Percentiles rank a stretch among this genome's conserved stretches.
Evolutionary conservation across 2,113 vertebrate genomes (phyloP).

Genomic region (Muscicapa adusta): DNA sequence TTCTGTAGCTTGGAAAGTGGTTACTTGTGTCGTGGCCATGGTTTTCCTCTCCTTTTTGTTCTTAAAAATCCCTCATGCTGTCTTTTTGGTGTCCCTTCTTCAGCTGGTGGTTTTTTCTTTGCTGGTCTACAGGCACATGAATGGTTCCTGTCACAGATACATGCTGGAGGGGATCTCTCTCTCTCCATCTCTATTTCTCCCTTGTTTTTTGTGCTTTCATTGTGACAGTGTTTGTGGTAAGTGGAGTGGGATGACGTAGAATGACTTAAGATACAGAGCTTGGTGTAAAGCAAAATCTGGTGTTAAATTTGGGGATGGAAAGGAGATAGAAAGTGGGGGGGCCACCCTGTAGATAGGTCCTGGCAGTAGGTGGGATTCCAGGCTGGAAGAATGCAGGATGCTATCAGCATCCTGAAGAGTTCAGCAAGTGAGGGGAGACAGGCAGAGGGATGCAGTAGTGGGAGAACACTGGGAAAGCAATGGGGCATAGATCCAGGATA

Average conservation of each 20-base stretch:
- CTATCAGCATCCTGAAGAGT: background rate
- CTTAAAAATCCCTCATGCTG: background rate
- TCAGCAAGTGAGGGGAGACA: background rate
- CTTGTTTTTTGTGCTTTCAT: background rate
- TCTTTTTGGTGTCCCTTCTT: background rate
- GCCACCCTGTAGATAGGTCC: fast-evolving
- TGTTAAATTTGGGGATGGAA: background rate
- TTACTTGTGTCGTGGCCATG: fast-evolving
- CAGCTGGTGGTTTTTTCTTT: background rate
- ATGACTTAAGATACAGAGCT: background rate
- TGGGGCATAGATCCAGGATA: background rate
- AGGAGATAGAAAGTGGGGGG: background rate
- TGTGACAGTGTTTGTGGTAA: background rate
- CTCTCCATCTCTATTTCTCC: background rate
- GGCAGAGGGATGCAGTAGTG: background rate
- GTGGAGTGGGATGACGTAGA: background rate
- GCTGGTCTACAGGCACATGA: background rate
- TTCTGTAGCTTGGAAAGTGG: background rate
- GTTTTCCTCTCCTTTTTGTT: background rate
- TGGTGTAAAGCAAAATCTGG: background rate
- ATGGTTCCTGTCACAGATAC: background rate
- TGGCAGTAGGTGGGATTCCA: background rate
- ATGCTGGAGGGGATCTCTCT: background rate
- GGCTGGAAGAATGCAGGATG: background rate
- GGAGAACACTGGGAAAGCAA: background rate